Conservation (phyloP, 2,113 vertebrate species). For the Callaeas wilsoni region DNA sequence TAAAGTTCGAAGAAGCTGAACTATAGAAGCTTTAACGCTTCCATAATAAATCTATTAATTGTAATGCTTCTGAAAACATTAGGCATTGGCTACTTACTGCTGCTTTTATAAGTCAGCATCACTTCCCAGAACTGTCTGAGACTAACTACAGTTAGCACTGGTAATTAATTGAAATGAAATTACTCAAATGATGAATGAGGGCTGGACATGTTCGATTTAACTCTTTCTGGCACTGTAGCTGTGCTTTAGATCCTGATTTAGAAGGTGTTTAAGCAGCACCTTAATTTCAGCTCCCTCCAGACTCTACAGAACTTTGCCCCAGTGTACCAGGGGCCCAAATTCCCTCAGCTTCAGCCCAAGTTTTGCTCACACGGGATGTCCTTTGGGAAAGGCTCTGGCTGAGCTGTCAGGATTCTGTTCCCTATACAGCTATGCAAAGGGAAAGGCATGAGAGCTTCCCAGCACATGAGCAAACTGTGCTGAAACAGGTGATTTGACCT, state of each 20-base stretch:
- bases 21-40: background rate
- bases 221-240: background rate
- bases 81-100: background rate
- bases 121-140: slow-evolving; percentile 7
- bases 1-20: background rate
- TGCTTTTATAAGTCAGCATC: background rate
- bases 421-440: background rate
- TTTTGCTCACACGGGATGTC: background rate
- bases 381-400: background rate
- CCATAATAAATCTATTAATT: background rate
- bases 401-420: background rate
- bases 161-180: slow-evolving; percentile 8
- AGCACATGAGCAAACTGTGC: background rate
- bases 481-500: background rate
- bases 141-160: background rate
- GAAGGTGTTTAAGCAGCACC: background rate
- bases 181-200: background rate
- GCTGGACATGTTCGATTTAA: background rate
- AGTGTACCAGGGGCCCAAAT: background rate
- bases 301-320: background rate
- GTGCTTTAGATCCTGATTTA: background rate
- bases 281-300: background rate
- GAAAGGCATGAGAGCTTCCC: background rate
- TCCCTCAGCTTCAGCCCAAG: background rate
- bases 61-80: background rate